Evolutionary conservation across 2,797 vertebrate genomes (phyloP), one percentile per base, ranked within the genome.

Genomic region (Sebastes miniatus): DNA sequence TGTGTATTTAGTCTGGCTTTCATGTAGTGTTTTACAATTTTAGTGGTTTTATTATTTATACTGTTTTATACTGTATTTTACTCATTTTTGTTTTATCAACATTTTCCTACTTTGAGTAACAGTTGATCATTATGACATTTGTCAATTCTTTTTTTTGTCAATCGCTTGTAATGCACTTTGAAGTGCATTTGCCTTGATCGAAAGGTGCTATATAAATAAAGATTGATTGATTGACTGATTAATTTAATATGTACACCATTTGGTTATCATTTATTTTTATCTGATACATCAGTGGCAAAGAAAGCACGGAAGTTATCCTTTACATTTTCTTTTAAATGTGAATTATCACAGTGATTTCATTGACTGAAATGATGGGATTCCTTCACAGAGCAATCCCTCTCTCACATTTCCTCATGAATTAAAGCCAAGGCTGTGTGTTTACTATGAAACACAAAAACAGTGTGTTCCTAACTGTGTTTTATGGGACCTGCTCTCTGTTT

Each of bases 401-500:
- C 36, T 78, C 50, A 71, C 16, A 31, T 76, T 57, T 80, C 39
- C 20, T 63, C 1, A 0, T 31, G 13, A 70, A 39, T 32, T 14
- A 16, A 72, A 71, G 67, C 32, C 34, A 58, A 32, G 24, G 36
- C 3, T 57, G 31, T 7, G n/a, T 82, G 67, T 86, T 87, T 76
- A 78, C 59, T 69, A 66, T 6, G 4, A 73, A 79, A 74, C 25
- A 52, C 65, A 58, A 73, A 87, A 70, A 74, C 76, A 80, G 24
- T 20, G 7, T 54, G 71, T 66, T 2, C 80, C 7, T 4, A 14
- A 3, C 25, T 16, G 8, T 10, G 62, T 83, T 76, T 81, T 29
- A 64, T 83, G 64, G 56, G 31, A 27, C 25, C 25, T 56, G 20
- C 24, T 62, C 56, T 82, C 80, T 91, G 88, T 80, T 91, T 86